Percentiles rank a stretch among this genome's conserved stretches.
These are phyloP conservation scores for Stegodyphus dumicola DNA, from an alignment of 1,140 invertebrate species.

Conservation along the genomic window DNA sequence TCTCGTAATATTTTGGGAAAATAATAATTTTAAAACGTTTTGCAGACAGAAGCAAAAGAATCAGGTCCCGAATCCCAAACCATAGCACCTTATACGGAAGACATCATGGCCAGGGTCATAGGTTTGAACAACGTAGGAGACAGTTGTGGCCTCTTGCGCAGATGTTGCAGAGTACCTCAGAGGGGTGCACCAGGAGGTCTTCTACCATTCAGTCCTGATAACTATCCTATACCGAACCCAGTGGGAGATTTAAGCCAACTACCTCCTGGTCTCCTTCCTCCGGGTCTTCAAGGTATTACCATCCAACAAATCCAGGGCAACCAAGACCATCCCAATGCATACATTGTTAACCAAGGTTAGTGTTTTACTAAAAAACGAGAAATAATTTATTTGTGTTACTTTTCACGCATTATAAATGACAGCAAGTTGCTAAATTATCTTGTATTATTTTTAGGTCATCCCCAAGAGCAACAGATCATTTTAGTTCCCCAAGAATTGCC, in stretches of 20 bases:
- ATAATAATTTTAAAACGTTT: too few relatives aligned
- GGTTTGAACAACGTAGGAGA: slow-evolving; percentile 49
- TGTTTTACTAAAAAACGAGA: neutral
- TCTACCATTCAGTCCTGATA: slow-evolving; percentile 57
- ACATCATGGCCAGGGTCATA: slow-evolving; percentile 63
- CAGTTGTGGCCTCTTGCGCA: slow-evolving; percentile 63
- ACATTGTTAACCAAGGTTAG: slow-evolving; percentile 14
- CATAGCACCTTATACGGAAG: slow-evolving; percentile 62
- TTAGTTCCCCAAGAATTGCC: slow-evolving; percentile 34
- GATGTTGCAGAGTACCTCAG: slow-evolving; percentile 62
- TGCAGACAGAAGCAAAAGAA: too few relatives aligned
- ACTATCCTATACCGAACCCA: slow-evolving; percentile 44
- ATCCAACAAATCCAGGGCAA: slow-evolving; percentile 38
- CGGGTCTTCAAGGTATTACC: slow-evolving; percentile 14
- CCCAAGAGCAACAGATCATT: slow-evolving; percentile 34
- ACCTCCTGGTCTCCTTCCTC: slow-evolving; percentile 23
- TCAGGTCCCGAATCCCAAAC: slow-evolving; percentile 8
- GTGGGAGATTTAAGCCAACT: slow-evolving; percentile 42
- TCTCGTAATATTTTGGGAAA: too few relatives aligned
- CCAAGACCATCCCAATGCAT: neutral
- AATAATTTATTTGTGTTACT: neutral
- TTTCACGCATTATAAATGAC: neutral
- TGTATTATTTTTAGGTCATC: slow-evolving; percentile 1
- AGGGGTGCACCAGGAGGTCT: slow-evolving; percentile 43
- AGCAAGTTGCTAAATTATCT: neutral